phyloP scores from a whole-genome alignment of 2,113 vertebrate species.

The Aphelocoma coerulescens region DNA sequence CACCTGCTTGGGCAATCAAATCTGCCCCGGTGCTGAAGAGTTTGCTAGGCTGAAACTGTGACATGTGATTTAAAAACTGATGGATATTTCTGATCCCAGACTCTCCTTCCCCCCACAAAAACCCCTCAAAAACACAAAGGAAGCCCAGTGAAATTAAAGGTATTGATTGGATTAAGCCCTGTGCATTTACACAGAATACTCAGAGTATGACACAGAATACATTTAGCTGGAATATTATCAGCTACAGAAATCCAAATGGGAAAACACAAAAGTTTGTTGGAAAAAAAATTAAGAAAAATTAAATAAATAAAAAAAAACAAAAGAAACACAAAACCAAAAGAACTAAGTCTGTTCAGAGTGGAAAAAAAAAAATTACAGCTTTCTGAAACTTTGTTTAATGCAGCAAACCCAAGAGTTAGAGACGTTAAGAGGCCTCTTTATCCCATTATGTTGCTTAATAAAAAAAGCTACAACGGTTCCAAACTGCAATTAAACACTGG shows the following conservation, averaged over 20 bases:
- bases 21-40: background rate
- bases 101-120: background rate
- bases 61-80: background rate
- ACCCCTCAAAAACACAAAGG: background rate
- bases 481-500: background rate
- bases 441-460: background rate
- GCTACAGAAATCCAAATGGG: background rate
- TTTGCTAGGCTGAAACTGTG: background rate
- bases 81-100: background rate
- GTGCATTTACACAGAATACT: background rate
- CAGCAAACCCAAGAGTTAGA: background rate
- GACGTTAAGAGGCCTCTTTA: background rate
- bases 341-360: background rate
- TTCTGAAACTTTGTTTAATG: background rate
- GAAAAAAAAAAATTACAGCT: background rate
- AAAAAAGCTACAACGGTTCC: background rate
- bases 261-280: background rate
- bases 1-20: background rate
- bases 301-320: background rate
- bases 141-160: background rate
- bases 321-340: accelerated
- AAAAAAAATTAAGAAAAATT: background rate
- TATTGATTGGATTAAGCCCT: background rate
- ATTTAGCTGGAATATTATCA: background rate
- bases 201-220: background rate